Percentiles rank a stretch among this genome's conserved stretches.
Evolutionary conservation across 2,888 invertebrate genomes (phyloP).

Genomic region (Cremastinae sp.): DNA sequence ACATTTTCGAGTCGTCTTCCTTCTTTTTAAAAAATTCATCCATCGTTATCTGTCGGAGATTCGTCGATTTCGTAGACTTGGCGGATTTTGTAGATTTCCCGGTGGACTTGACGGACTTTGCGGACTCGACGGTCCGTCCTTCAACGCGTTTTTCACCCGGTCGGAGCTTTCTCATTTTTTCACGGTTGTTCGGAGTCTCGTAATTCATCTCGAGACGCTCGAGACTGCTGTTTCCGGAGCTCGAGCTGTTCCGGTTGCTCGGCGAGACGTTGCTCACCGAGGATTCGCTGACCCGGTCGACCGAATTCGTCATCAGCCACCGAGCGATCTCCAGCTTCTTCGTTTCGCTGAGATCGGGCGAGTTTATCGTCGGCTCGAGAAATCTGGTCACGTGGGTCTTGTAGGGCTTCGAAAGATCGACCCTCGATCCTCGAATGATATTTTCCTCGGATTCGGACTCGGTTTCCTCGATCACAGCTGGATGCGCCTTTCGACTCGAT

Average conservation of each 20-base stretch:
- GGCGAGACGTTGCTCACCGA: constrained; percentile 70
- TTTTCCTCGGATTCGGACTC: constrained; percentile 59
- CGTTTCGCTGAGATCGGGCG: constrained; percentile 57
- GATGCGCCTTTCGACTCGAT: neutral
- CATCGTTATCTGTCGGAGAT: constrained; percentile 56
- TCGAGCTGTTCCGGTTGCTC: constrained; percentile 68
- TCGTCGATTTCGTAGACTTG: constrained; percentile 22
- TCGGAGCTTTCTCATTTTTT: constrained; percentile 58
- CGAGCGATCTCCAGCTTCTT: constrained; percentile 73
- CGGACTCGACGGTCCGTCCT: no score
- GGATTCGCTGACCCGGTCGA: constrained; percentile 68
- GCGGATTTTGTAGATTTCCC: neutral
- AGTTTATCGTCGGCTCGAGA: constrained; percentile 47
- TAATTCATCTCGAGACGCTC: constrained; percentile 76
- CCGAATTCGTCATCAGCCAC: constrained; percentile 73
- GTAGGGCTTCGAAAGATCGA: constrained; percentile 39
- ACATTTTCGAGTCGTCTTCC: constrained; percentile 27
- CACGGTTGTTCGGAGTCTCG: constrained; percentile 79
- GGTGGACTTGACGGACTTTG: no score
- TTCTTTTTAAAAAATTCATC: constrained; percentile 56
- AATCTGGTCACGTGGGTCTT: constrained; percentile 64
- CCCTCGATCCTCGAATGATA: constrained; percentile 42
- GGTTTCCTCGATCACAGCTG: constrained; percentile 62
- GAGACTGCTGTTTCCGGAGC: constrained; percentile 77
- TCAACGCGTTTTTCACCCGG: constrained; percentile 12